These are phyloP conservation scores for Drosophila sp. DNA, from an alignment of 1,140 invertebrate genomes.

Conservation along the genomic window DNA sequence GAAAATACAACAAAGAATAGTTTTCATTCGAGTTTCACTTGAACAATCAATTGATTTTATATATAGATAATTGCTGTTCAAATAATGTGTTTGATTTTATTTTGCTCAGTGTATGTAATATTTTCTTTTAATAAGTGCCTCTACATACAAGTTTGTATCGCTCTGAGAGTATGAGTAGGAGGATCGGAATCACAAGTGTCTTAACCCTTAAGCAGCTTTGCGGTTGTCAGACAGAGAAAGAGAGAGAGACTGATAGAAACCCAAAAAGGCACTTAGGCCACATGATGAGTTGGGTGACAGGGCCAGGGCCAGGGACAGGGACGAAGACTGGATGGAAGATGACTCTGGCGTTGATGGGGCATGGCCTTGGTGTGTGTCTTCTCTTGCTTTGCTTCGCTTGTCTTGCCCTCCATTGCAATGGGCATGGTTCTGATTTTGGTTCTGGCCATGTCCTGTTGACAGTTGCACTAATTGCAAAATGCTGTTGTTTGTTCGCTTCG, in stretches of 20 bases:
- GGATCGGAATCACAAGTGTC: background rate
- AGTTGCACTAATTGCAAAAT: constrained; percentile 79
- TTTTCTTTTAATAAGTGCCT: constrained; percentile 4
- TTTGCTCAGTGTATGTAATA: background rate
- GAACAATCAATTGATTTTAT: constrained; percentile 1
- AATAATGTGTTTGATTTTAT: no score
- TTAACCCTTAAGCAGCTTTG: background rate
- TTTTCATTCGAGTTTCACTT: no score
- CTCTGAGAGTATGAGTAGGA: background rate
- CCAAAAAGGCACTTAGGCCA: constrained; percentile 52
- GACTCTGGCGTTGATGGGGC: constrained; percentile 54
- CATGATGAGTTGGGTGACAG: constrained; percentile 67
- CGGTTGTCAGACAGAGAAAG: background rate
- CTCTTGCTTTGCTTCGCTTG: constrained; percentile 4
- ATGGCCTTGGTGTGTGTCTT: constrained; percentile 59
- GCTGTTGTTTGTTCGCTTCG: constrained; percentile 65
- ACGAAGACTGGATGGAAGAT: constrained; percentile 36
- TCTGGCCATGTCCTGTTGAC: constrained; percentile 58
- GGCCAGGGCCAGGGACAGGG: background rate
- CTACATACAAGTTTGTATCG: background rate
- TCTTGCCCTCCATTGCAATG: background rate
- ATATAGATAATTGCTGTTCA: background rate
- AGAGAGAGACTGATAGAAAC: constrained; percentile 18
- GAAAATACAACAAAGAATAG: no score
- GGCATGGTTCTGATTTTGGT: constrained; percentile 19